A percentile compares a stretch with the other conserved stretches of the same genome.
These are phyloP conservation scores for Sialia sialis DNA, from an alignment of 2,113 vertebrate genomes.

Conservation along the genomic window DNA sequence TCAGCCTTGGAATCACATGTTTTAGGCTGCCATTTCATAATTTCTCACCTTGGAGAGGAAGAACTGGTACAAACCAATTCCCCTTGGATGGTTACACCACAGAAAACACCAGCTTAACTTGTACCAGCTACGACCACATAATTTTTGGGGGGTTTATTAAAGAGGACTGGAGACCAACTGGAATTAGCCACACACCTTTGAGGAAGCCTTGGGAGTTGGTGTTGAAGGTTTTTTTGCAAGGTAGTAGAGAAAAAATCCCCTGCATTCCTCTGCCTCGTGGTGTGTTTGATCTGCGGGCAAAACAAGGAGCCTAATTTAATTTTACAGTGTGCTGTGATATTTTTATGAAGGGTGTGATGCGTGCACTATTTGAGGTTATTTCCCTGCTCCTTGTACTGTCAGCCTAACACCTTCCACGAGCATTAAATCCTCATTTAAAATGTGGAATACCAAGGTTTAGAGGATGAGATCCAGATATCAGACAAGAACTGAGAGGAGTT, in stretches of 20 bases:
- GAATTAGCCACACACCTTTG: constrained; percentile 22
- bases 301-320: constrained; percentile 16
- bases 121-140: background rate
- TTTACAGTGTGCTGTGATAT: constrained; percentile 36
- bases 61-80: background rate
- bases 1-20: background rate
- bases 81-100: background rate
- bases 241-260: background rate
- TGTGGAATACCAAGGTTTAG: background rate
- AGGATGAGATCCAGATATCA: background rate
- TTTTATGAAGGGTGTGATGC: constrained; percentile 23
- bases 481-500: background rate
- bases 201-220: constrained; percentile 1
- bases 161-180: background rate
- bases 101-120: background rate
- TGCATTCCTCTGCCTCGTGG: constrained; percentile 25
- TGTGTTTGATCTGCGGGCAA: constrained; percentile 41
- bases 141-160: constrained; percentile 12
- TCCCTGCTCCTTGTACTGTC: background rate
- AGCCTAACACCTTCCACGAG: constrained; percentile 26
- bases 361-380: background rate
- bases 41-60: background rate
- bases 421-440: background rate
- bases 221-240: background rate
- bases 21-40: background rate